phyloP scores from a whole-genome alignment of 2,888 invertebrate genomes.

The Campoletis raptor region DNA sequence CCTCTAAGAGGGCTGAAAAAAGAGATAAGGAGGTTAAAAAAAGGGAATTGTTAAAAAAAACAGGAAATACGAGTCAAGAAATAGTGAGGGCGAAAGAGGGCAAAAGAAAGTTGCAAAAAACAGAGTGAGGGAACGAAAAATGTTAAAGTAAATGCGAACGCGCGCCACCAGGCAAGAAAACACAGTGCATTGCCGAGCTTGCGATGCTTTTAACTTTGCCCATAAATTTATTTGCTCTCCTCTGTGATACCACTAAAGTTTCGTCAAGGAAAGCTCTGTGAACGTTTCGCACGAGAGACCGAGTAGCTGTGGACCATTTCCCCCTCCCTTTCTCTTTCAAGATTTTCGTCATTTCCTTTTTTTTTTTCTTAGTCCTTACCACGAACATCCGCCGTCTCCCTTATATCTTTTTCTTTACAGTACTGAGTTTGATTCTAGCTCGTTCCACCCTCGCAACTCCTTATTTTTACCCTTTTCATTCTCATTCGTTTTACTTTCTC shows the following conservation, averaged over 20 bases:
- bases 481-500: slow-evolving; percentile 8
- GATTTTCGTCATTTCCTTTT: slow-evolving; percentile 54
- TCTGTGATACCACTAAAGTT: slow-evolving; percentile 79
- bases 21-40: slow-evolving; percentile 2
- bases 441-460: slow-evolving; percentile 38
- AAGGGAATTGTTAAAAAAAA: slow-evolving; percentile 8
- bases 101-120: slow-evolving; percentile 52
- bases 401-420: slow-evolving; percentile 53
- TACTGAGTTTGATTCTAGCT: slow-evolving; percentile 59
- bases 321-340: slow-evolving; percentile 40
- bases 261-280: slow-evolving; percentile 77
- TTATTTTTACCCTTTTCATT: not conserved
- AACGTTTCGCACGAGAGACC: slow-evolving; percentile 60
- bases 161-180: slow-evolving; percentile 64
- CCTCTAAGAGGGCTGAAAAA: not conserved
- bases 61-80: slow-evolving; percentile 53
- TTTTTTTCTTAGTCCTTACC: slow-evolving; percentile 43
- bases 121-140: slow-evolving; percentile 49
- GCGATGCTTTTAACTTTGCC: slow-evolving; percentile 82
- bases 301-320: slow-evolving; percentile 66
- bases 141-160: slow-evolving; percentile 62
- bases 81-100: slow-evolving; percentile 53
- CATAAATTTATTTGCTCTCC: slow-evolving; percentile 82
- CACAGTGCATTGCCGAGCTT: slow-evolving; percentile 77
- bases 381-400: slow-evolving; percentile 51